Base-by-base conservation (phyloP, 2,888 invertebrate species). In the Coenonympha arcania region DNA sequence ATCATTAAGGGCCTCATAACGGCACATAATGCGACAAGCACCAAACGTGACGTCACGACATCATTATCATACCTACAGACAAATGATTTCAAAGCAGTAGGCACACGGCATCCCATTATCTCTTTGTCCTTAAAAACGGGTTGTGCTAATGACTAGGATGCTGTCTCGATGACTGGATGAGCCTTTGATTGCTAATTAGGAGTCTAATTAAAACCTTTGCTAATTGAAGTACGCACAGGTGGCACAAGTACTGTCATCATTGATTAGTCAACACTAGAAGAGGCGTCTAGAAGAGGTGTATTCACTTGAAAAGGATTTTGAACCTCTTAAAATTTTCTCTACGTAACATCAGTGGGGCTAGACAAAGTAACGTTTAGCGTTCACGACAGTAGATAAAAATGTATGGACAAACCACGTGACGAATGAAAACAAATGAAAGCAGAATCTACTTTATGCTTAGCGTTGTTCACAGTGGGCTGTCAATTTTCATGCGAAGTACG, bases 181-280 rank as follows among this genome's bases (percentile, higher is more conserved):
- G 15, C 28, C 33, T 30, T 39, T 46, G 34, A 48, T 46, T 46
- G 24, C 55, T 52, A 55, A 52, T 55, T 52, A 55, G 47, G 20
- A n/a, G n/a, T 42, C 39, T 52, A 43, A 55, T 55, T 55, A 55
- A 39, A 37, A 24, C 30, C 13, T n/a, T 31, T 15, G 44, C 39
- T 28, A 18, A 13, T 28, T 41, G 28, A 26, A 36, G n/a, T n/a
- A n/a, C n/a, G n/a, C n/a, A 37, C 13, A 8, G 24, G 39, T 4
- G 6, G 6, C 8, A 2, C 16, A 15, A 6, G 31, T 31, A 33
- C 15, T 15, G 4, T 31, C 31, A 16, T 22, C 24, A 9, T 16
- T n/a, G n/a, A n/a, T n/a, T n/a, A n/a, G n/a, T n/a, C n/a, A n/a
- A n/a, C n/a, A n/a, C n/a, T n/a, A n/a, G n/a, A n/a, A n/a, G n/a